phyloP scores from a whole-genome alignment of 2,797 vertebrate genomes.

The Acanthurus lineatus region DNA sequence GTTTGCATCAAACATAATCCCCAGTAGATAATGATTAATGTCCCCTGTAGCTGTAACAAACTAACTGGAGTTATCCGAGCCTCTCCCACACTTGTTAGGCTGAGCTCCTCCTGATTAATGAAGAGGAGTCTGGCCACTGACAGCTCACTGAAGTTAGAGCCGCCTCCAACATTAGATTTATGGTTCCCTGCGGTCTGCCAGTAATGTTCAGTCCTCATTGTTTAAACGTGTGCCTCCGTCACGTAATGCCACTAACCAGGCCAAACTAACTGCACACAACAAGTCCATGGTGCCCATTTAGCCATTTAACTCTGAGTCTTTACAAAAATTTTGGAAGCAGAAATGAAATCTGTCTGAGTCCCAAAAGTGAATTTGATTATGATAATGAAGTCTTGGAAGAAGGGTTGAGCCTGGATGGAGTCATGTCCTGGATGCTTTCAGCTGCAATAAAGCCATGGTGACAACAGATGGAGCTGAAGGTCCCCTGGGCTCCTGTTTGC shows the following conservation, averaged over 20 bases:
- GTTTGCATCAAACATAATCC: slow-evolving; percentile 6
- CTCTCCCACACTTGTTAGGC: slow-evolving; percentile 53
- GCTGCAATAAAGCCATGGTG: slow-evolving; percentile 81
- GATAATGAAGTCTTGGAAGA: slow-evolving; percentile 84
- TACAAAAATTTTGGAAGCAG: slow-evolving; percentile 53
- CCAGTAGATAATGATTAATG: slow-evolving; percentile 44
- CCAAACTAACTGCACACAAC: slow-evolving; percentile 49
- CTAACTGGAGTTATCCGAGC: slow-evolving; percentile 38
- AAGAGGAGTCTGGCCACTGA: slow-evolving; percentile 74
- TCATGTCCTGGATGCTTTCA: slow-evolving; percentile 82
- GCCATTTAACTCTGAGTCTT: slow-evolving; percentile 66
- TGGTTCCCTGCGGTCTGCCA: slow-evolving; percentile 70
- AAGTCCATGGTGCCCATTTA: slow-evolving; percentile 65
- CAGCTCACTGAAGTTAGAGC: slow-evolving; percentile 71
- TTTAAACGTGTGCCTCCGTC: slow-evolving; percentile 62
- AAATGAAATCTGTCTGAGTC: slow-evolving; percentile 67
- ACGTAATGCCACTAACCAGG: slow-evolving; percentile 65
- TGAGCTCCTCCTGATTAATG: slow-evolving; percentile 79
- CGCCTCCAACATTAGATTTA: slow-evolving; percentile 79
- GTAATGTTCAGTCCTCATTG: slow-evolving; percentile 67
- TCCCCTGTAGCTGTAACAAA: slow-evolving; percentile 22
- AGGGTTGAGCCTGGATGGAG: slow-evolving; percentile 72
- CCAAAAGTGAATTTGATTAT: slow-evolving; percentile 82
- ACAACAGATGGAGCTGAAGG: slow-evolving; percentile 85
- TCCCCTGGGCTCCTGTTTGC: slow-evolving; percentile 74